Percentiles rank a stretch among this genome's conserved stretches.
phyloP scores from a whole-genome alignment of 2,797 vertebrate genomes.

The Cirrhinus molitorella region DNA sequence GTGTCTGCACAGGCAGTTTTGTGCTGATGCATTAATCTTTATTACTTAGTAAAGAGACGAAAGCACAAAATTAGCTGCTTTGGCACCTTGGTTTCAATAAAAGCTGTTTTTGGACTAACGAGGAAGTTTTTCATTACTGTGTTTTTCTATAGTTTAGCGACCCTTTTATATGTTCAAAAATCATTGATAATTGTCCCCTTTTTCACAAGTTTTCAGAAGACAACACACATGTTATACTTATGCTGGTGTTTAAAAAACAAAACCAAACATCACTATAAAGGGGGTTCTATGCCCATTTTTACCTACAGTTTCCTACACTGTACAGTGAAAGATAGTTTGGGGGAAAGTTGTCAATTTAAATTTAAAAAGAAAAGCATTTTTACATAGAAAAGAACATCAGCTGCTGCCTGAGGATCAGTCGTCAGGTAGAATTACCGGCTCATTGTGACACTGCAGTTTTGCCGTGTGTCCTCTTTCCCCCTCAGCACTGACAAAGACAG shows the following conservation, averaged over 20 bases:
- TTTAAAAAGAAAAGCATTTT: neutral
- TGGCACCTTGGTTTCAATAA: neutral
- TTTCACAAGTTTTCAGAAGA: neutral
- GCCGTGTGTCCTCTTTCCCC: slow-evolving; percentile 68
- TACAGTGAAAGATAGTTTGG: neutral
- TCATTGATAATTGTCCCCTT: neutral
- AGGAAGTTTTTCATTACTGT: neutral
- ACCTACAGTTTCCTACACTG: neutral
- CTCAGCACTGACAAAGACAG: slow-evolving; percentile 78
- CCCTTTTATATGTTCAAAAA: neutral
- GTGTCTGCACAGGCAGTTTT: neutral
- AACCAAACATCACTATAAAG: neutral
- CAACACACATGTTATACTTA: neutral
- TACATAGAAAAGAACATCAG: neutral
- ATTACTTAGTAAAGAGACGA: neutral
- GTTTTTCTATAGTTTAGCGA: neutral
- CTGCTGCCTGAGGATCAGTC: neutral
- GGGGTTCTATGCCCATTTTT: neutral
- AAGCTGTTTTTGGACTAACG: neutral
- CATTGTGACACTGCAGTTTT: slow-evolving; percentile 70
- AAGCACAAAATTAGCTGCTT: neutral
- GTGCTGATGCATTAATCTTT: neutral
- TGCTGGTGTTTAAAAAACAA: neutral
- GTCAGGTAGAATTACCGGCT: neutral
- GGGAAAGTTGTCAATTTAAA: neutral